Base-by-base conservation (phyloP, 2,797 vertebrate genomes). In the Microtus californicus region DNA sequence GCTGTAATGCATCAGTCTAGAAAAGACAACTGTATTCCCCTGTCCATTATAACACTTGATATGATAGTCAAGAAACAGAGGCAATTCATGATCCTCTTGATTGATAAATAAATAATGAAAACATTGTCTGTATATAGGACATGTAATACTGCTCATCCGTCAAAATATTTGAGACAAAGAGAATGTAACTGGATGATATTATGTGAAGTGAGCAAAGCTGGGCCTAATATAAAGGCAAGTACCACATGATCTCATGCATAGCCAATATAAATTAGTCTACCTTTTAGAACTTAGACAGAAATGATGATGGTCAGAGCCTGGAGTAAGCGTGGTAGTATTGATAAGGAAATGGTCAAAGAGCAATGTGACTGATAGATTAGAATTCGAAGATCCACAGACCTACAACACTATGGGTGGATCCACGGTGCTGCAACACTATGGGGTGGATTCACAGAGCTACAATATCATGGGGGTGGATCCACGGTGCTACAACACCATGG, bases 281-380 rank as follows among this genome's bases (percentile, higher is more conserved):
- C 14, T 83, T 10, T 15, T 74, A 40, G 59, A 65, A 21, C 10
- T 10, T 76, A 48, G 27, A 48, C 34, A 10, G 37, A n/a, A 19
- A 67, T 56, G n/a, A 8, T 67, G 1, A 9, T 27, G 40, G 11
- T 21, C 21, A 59, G 27, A 67, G 19, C 27, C 19, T 10, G 4
- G 56, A 59, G 56, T 59, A 59, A 23, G 56, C 56, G 6, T 23
- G 56, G 56, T 59, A 23, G 10, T 31, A 23, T 10, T 34, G 9
- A 45, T 23, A 23, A 27, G 21, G 5, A 87, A 67, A 14, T 21
- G 12, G 51, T 54, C 61, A 63, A 14, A 13, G 48, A 17, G 19
- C 6, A 6, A 1, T 6, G 6, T 29, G 5, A 11, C 19, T 19
- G 11, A 2, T 34, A 54, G 5, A 2, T 8, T 37, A 40, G 14